These are phyloP conservation scores for Drosophila sp. DNA, from an alignment of 1,140 invertebrate species.

Conservation along the genomic window DNA sequence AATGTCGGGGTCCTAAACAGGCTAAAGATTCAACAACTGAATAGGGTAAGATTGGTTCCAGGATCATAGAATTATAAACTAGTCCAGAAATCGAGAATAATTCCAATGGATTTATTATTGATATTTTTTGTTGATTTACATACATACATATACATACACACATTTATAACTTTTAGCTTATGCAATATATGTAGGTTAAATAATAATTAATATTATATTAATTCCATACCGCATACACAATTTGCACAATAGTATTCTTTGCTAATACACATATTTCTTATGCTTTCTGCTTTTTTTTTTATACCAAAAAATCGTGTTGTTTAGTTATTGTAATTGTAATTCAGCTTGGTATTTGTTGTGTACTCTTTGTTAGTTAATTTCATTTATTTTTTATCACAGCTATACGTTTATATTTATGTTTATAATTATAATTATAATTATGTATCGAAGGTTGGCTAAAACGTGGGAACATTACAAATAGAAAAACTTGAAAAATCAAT, in stretches of 20 bases:
- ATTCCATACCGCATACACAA: conserved; percentile 43
- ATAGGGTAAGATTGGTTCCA: too few species aligned
- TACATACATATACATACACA: conserved; percentile 5
- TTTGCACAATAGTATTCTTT: conserved; percentile 19
- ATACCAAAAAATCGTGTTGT: conserved; percentile 41
- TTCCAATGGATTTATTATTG: conserved; percentile 77
- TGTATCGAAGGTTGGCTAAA: conserved; percentile 40
- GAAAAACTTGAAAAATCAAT: conserved; percentile 46
- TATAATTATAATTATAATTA: conserved; percentile 49
- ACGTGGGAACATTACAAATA: conserved; percentile 18
- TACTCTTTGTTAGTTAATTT: conserved; percentile 59
- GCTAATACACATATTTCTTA: conserved; percentile 21
- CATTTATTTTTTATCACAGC: conserved; percentile 78
- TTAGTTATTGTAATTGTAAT: conserved; percentile 42
- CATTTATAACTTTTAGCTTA: conserved; percentile 44
- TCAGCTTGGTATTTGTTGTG: conserved; percentile 63
- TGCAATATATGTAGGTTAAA: conserved; percentile 53
- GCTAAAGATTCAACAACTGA: too few species aligned
- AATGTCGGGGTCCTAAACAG: too few species aligned
- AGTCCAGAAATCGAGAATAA: conserved; percentile 50
- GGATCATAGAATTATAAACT: too few species aligned
- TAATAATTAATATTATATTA: conserved; percentile 15
- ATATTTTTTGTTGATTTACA: conserved; percentile 60
- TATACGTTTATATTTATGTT: conserved; percentile 76
- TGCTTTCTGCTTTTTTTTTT: conserved; percentile 18